Percentiles rank a stretch among this genome's conserved stretches.
Conservation (phyloP, 2,797 vertebrate genomes). For the Monodelphis domestica region DNA sequence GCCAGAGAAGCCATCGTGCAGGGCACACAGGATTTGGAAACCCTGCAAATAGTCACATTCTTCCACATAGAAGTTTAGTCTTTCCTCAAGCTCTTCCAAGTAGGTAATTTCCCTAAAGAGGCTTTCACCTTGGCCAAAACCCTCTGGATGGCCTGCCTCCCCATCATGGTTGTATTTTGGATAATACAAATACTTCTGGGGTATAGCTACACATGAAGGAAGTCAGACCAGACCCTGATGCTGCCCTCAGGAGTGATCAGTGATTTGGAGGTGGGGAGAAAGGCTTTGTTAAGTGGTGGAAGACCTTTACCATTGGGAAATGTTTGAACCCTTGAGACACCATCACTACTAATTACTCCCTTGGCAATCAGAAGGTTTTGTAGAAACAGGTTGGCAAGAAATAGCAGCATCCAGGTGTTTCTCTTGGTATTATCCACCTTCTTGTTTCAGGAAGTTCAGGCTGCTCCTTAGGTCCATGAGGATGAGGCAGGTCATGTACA, state of each 20-base stretch:
- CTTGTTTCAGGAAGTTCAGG: constrained; percentile 87
- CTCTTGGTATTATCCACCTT: constrained; percentile 87
- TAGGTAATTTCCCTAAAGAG: constrained; percentile 87
- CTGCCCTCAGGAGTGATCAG: constrained; percentile 76
- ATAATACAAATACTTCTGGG: constrained; percentile 91
- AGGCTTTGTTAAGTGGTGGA: not conserved
- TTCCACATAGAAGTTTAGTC: constrained; percentile 93
- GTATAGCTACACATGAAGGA: constrained; percentile 90
- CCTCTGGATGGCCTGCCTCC: constrained; percentile 90
- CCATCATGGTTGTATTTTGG: constrained; percentile 93
- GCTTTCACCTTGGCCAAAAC: constrained; percentile 92
- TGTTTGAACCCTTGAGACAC: constrained; percentile 65
- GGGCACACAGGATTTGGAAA: constrained; percentile 95
- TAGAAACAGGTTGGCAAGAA: constrained; percentile 87
- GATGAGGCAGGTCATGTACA: no score
- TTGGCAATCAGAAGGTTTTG: constrained; percentile 84
- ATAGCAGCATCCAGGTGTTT: constrained; percentile 79
- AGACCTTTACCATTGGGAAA: constrained; percentile 63
- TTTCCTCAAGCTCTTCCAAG: constrained; percentile 93
- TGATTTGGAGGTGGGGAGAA: not conserved
- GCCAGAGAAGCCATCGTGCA: constrained; percentile 92
- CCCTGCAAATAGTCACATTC: constrained; percentile 98
- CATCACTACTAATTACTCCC: constrained; percentile 60
- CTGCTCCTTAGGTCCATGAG: no score
- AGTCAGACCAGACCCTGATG: constrained; percentile 91